A percentile compares a stretch with the other conserved stretches of the same genome.
These are phyloP conservation scores for Eilema depressum DNA, from an alignment of 2,888 invertebrate species.

Conservation along the genomic window DNA sequence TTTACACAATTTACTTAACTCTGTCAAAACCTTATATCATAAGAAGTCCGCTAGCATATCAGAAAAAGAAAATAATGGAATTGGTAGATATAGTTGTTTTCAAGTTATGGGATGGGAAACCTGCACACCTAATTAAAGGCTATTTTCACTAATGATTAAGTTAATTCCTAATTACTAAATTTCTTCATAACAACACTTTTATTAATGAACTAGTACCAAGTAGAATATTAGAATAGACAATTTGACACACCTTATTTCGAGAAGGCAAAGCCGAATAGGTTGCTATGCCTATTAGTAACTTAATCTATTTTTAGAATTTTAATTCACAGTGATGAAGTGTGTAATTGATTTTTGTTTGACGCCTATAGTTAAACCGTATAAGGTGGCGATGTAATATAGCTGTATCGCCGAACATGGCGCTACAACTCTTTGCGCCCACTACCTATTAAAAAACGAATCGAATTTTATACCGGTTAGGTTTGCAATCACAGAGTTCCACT, in stretches of 20 bases:
- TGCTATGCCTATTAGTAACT: not conserved
- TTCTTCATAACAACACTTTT: not conserved
- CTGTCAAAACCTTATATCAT: too few relatives aligned
- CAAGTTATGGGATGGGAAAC: too few relatives aligned
- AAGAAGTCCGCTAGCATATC: too few relatives aligned
- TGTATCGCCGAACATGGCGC: slow-evolving; percentile 11
- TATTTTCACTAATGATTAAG: not conserved
- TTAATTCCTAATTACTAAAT: not conserved
- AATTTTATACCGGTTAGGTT: slow-evolving; percentile 6
- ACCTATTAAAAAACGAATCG: slow-evolving; percentile 7
- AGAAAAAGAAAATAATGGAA: too few relatives aligned
- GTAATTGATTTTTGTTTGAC: slow-evolving; percentile 23
- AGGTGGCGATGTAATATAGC: not conserved
- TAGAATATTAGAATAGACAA: slow-evolving; percentile 7
- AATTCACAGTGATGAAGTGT: slow-evolving; percentile 22
- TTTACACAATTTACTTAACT: too few relatives aligned
- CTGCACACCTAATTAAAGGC: too few relatives aligned
- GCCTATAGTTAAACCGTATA: slow-evolving; percentile 12
- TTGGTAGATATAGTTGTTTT: too few relatives aligned
- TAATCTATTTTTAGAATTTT: slow-evolving; percentile 10
- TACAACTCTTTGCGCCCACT: slow-evolving; percentile 9
- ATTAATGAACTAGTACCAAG: not conserved
- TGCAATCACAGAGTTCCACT: not conserved
- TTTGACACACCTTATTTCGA: slow-evolving; percentile 6
- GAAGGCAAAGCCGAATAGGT: not conserved